Evolutionary conservation across 2,797 vertebrate genomes (phyloP).

Genomic region (Phataginus tetradactyla): DNA sequence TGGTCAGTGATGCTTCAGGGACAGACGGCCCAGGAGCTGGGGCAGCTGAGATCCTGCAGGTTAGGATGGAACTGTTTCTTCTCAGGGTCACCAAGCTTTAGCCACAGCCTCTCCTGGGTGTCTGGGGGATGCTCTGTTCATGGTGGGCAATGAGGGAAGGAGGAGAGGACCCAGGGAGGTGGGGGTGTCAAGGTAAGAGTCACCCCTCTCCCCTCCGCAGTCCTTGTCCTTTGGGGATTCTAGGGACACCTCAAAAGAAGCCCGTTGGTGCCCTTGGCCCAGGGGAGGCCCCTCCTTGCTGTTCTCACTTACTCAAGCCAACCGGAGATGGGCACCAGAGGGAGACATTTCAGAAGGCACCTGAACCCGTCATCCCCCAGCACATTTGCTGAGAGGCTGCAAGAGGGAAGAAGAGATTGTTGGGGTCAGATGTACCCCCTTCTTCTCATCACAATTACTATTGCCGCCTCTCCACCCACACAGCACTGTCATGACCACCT

Average conservation of each 20-base stretch:
- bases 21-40: not conserved
- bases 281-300: too few relatives aligned
- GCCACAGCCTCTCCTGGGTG: not conserved
- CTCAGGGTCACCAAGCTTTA: not conserved
- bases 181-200: not conserved
- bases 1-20: not conserved
- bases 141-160: not conserved
- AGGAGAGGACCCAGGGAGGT: not conserved
- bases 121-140: not conserved
- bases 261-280: not conserved
- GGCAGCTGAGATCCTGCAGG: not conserved
- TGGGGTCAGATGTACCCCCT: not conserved
- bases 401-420: not conserved
- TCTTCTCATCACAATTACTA: not conserved
- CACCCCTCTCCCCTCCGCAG: not conserved
- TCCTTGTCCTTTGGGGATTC: not conserved
- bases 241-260: not conserved
- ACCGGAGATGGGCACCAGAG: constrained; percentile 83
- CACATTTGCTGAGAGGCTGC: constrained; percentile 91
- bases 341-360: constrained; percentile 85
- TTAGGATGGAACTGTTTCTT: not conserved
- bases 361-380: constrained; percentile 88
- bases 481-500: not conserved
- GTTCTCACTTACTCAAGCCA: constrained; percentile 89
- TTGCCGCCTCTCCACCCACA: not conserved